Evolutionary conservation across 2,797 vertebrate species (phyloP).

Genomic region (Chelon labrosus): DNA sequence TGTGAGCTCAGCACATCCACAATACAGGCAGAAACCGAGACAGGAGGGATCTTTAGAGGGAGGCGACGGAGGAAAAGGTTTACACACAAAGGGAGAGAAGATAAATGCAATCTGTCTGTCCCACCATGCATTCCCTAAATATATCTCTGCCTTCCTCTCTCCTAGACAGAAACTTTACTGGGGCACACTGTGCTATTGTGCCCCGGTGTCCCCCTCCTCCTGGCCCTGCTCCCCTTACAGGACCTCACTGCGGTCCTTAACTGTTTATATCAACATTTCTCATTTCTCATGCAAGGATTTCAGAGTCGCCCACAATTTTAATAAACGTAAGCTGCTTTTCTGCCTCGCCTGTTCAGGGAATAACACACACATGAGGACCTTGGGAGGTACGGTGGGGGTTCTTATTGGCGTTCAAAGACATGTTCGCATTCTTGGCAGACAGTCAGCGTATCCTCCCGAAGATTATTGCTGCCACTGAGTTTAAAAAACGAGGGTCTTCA

Average conservation of each 20-base stretch:
- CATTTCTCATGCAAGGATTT: slow-evolving; percentile 79
- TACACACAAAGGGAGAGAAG: slow-evolving; percentile 71
- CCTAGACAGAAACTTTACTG: slow-evolving; percentile 74
- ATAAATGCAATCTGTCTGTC: slow-evolving; percentile 79
- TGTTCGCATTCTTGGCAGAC: slow-evolving; percentile 44
- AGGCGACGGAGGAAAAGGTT: slow-evolving; percentile 41
- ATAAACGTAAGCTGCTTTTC: slow-evolving; percentile 86
- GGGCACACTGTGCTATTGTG: slow-evolving; percentile 74
- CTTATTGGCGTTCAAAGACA: slow-evolving; percentile 55
- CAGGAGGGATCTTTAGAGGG: slow-evolving; percentile 37
- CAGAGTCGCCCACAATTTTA: slow-evolving; percentile 74
- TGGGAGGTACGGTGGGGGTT: slow-evolving; percentile 28
- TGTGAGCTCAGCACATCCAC: slow-evolving; percentile 84
- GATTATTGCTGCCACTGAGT: slow-evolving; percentile 33
- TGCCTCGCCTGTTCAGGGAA: slow-evolving; percentile 71
- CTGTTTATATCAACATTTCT: slow-evolving; percentile 68
- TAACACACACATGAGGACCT: slow-evolving; percentile 65
- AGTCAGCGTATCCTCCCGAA: slow-evolving; percentile 23
- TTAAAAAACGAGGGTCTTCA: slow-evolving; percentile 15
- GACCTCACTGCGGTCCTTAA: slow-evolving; percentile 65
- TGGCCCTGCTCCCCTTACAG: slow-evolving; percentile 44
- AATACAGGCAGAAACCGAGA: slow-evolving; percentile 64
- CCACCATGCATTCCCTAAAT: slow-evolving; percentile 74
- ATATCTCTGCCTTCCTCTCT: slow-evolving; percentile 64
- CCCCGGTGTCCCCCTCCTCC: slow-evolving; percentile 46